Evolutionary conservation across 1,140 invertebrate genomes (phyloP).

Genomic region (Drosophila punjabiensis): DNA sequence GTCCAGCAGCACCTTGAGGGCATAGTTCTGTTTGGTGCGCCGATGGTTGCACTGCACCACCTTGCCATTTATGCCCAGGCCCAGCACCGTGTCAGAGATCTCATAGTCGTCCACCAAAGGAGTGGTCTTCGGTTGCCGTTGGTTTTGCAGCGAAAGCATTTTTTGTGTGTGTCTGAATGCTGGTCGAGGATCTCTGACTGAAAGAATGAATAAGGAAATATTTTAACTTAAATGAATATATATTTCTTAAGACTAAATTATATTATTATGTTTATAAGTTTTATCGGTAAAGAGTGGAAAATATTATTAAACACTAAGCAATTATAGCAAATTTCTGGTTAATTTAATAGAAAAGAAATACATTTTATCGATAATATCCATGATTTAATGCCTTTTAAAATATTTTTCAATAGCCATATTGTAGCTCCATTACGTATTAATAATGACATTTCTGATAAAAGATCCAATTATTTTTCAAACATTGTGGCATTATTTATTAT

Average conservation of each 20-base stretch:
- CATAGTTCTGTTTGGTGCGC: slow-evolving; percentile 91
- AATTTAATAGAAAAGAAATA: not conserved
- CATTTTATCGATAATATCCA: not conserved
- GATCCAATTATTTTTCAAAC: not conserved
- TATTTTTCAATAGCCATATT: not conserved
- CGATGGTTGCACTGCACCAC: slow-evolving; percentile 92
- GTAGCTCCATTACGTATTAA: not conserved
- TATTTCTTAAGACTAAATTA: no score
- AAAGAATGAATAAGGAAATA: not conserved
- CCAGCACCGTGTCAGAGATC: slow-evolving; percentile 97
- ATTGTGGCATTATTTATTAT: not conserved
- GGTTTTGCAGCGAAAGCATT: slow-evolving; percentile 78
- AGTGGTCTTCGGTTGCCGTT: slow-evolving; percentile 89
- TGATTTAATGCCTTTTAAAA: not conserved
- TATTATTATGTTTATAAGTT: no score
- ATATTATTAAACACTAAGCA: no score
- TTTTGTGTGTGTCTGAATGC: slow-evolving; percentile 16
- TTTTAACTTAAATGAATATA: not conserved
- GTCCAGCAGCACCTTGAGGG: slow-evolving; percentile 96
- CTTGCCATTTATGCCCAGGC: slow-evolving; percentile 99
- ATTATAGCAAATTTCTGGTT: not conserved
- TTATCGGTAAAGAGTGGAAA: no score
- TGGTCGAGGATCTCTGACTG: slow-evolving; percentile 13
- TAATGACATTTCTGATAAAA: not conserved
- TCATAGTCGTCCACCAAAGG: slow-evolving; percentile 96